Evolutionary conservation across 1,140 invertebrate species (phyloP), one percentile per base, ranked within the genome.

Genomic region (Chelonus insularis): DNA sequence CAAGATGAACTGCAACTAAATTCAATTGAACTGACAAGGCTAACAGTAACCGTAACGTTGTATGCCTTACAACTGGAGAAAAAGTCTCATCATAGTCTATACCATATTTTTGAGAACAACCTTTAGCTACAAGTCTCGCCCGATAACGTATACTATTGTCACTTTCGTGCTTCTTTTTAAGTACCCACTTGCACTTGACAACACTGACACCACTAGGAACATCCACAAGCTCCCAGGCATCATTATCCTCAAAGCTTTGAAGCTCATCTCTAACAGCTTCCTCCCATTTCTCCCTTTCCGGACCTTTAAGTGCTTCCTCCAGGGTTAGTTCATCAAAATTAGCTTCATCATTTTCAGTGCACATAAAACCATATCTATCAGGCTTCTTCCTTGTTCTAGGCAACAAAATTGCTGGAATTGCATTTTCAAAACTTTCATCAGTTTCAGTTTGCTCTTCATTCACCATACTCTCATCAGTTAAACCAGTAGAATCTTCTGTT

Each of bases 1-100:
- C 75, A 29, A 76, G 60, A 65, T 75, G 71, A 11, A 0, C 43
- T 23, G n/a, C 12, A 23, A 37, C n/a, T 37, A 50, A 41, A n/a
- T 32, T 50, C 18, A 1, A 12, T 16, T 55, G 12, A 12, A 41
- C 43, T 9, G 36, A 12, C 8, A 23, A 21, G 7, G 45, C 18
- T 23, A 48, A 23, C 20, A 23, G 9, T 48, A 21, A 9, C 8
- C 45, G 7, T 5, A 48, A 48, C 23, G 45, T 48, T 9, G 3
- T 29, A 7, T 29, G 25, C 7, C 25, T 29, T 4, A 48, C 25
- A 2, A 48, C 43, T 5, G 56, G 43, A 9, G 11, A 9, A 18
- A 47, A 58, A 7, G 43, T 47, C 6, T 58, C 41, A 11, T 32
- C n/a, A 29, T 18, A 58, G 18, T 58, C 56, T 1, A 58, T 12